A percentile compares a stretch with the other conserved stretches of the same genome.
Evolutionary conservation across 1,140 invertebrate species (phyloP).

Genomic region (Hypothenemus hampei): DNA sequence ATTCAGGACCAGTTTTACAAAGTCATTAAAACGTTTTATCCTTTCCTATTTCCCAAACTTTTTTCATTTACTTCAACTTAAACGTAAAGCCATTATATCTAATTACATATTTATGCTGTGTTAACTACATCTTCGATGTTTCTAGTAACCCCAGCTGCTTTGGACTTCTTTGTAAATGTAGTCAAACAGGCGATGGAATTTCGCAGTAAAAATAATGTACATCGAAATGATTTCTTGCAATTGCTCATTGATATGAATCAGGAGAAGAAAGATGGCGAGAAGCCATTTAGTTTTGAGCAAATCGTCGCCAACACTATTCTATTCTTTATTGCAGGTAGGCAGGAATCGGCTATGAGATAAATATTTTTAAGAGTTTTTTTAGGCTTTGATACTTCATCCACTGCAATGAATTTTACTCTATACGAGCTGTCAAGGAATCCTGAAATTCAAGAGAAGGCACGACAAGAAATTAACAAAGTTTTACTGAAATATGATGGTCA

Average conservation of each 20-base stretch:
- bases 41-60: no score
- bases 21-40: background rate
- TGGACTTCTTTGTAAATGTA: conserved; percentile 47
- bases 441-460: conserved; percentile 47
- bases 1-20: background rate
- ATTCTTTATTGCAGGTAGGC: conserved; percentile 18
- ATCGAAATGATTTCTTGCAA: conserved; percentile 52
- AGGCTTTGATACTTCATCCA: conserved; percentile 51
- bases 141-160: conserved; percentile 36
- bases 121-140: no score
- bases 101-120: no score
- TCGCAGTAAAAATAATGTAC: conserved; percentile 45
- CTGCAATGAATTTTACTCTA: conserved; percentile 47
- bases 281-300: conserved; percentile 14
- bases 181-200: conserved; percentile 47
- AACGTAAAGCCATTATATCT: no score
- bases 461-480: conserved; percentile 48
- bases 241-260: conserved; percentile 46
- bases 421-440: conserved; percentile 50
- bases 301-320: conserved; percentile 16
- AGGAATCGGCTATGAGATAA: background rate
- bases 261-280: background rate
- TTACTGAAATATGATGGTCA: conserved; percentile 47
- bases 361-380: background rate
- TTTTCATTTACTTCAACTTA: no score